Evolutionary conservation across 2,888 invertebrate species (phyloP).

Genomic region (Atethmia centrago): DNA sequence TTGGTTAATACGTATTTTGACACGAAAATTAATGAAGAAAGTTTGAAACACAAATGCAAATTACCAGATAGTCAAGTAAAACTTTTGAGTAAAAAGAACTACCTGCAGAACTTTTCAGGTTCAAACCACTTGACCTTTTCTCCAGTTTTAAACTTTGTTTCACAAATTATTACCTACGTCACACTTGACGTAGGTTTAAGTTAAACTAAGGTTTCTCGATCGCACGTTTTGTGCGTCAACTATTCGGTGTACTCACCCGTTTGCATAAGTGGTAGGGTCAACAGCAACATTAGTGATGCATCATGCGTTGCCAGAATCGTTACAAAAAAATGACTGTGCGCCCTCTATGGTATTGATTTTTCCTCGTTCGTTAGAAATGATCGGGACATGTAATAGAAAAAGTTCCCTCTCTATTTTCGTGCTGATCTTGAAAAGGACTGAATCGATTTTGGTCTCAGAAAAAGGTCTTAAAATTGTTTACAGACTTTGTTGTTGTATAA

Average conservation of each 20-base stretch:
- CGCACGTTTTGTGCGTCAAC: constrained; percentile 28
- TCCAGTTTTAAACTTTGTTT: constrained; percentile 17
- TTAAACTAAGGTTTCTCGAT: constrained; percentile 42
- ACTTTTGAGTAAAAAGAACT: constrained; percentile 2
- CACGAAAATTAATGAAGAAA: constrained; percentile 1
- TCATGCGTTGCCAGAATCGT: constrained; percentile 53
- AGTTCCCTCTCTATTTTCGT: not conserved
- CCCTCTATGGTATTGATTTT: constrained; percentile 52
- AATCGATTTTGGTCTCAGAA: not conserved
- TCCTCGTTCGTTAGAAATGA: constrained; percentile 17
- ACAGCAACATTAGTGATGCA: constrained; percentile 61
- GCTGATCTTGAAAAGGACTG: not conserved
- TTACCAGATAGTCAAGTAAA: not conserved
- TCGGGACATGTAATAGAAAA: constrained; percentile 1
- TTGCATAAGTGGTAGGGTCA: constrained; percentile 61
- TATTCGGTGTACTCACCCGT: constrained; percentile 40
- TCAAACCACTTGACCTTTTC: constrained; percentile 22
- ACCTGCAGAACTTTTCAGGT: constrained; percentile 11
- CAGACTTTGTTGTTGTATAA: not conserved
- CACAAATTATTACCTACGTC: constrained; percentile 26
- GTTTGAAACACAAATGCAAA: not conserved
- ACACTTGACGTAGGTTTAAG: constrained; percentile 7
- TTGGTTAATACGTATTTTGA: not conserved
- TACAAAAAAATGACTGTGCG: constrained; percentile 48
- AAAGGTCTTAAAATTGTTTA: not conserved